Conservation (phyloP, 2,888 invertebrate genomes). For the Tipula lateralis region DNA sequence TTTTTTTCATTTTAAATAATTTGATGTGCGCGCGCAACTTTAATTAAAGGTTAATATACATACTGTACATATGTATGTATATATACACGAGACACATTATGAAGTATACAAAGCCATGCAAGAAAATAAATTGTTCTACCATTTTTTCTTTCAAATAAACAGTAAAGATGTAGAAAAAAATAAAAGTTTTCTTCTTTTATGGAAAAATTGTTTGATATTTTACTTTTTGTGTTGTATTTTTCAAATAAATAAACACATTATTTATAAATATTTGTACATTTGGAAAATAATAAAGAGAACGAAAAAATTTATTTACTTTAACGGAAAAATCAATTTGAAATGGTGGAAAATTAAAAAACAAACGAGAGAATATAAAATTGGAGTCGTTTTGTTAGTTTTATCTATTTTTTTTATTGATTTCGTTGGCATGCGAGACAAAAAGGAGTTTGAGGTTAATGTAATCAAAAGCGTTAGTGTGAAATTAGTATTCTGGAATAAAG, state of each 20-base stretch:
- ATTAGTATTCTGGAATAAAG: not conserved
- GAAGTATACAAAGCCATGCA: not conserved
- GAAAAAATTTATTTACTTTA: constrained; percentile 25
- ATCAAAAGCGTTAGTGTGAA: not conserved
- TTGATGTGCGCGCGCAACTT: not conserved
- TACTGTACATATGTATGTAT: not conserved
- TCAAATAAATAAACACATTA: constrained; percentile 15
- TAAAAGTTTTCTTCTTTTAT: not conserved
- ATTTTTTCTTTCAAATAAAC: not conserved
- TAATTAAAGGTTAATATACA: not conserved
- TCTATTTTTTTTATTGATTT: not conserved
- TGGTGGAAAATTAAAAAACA: constrained; percentile 26
- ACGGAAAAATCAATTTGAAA: constrained; percentile 25
- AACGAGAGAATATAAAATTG: constrained; percentile 2
- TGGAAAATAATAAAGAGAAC: constrained; percentile 12
- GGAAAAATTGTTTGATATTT: not conserved
- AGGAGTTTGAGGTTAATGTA: not conserved
- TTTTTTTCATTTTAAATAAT: not conserved
- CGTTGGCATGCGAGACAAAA: not conserved
- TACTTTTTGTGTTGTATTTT: not conserved
- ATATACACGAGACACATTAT: not conserved
- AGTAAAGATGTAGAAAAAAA: not conserved
- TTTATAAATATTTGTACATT: constrained; percentile 24
- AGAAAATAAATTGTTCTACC: not conserved
- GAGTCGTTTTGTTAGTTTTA: not conserved